Conservation (phyloP, 2,888 invertebrate genomes). For the Spicauda simplicius region DNA sequence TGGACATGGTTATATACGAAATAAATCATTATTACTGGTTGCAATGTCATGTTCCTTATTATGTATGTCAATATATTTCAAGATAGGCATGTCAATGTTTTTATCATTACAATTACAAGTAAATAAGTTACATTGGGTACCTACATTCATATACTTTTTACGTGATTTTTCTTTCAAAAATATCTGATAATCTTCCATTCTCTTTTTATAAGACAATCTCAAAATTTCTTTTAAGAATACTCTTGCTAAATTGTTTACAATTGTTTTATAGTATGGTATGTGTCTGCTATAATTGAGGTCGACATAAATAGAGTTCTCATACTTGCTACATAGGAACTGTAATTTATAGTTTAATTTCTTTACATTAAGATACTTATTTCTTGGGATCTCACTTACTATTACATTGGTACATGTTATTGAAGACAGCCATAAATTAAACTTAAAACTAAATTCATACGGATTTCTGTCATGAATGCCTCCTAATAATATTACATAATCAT, state of each 20-base stretch:
- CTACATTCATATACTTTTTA: background rate
- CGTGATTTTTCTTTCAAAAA: background rate
- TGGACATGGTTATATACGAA: slow-evolving; percentile 9
- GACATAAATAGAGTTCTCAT: background rate
- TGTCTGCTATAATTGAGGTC: slow-evolving; percentile 8
- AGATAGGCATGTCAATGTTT: background rate
- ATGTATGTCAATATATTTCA: background rate
- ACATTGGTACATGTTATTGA: too few relatives aligned
- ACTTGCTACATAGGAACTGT: slow-evolving; percentile 3
- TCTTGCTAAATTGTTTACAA: background rate
- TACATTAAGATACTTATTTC: too few relatives aligned
- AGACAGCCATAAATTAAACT: too few relatives aligned
- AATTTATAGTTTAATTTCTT: too few relatives aligned
- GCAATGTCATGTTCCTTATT: background rate
- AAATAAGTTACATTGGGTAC: background rate
- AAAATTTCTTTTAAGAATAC: slow-evolving; percentile 10
- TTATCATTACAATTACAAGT: background rate
- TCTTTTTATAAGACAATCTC: slow-evolving; percentile 7
- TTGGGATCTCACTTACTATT: too few relatives aligned
- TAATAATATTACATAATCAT: too few relatives aligned
- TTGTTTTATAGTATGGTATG: background rate
- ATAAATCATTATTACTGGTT: slow-evolving; percentile 11
- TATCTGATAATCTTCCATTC: background rate
- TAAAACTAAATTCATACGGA: too few relatives aligned
- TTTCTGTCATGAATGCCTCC: too few relatives aligned